These are phyloP conservation scores for Acanthopagrus latus DNA, from an alignment of 2,797 vertebrate species.

Conservation along the genomic window DNA sequence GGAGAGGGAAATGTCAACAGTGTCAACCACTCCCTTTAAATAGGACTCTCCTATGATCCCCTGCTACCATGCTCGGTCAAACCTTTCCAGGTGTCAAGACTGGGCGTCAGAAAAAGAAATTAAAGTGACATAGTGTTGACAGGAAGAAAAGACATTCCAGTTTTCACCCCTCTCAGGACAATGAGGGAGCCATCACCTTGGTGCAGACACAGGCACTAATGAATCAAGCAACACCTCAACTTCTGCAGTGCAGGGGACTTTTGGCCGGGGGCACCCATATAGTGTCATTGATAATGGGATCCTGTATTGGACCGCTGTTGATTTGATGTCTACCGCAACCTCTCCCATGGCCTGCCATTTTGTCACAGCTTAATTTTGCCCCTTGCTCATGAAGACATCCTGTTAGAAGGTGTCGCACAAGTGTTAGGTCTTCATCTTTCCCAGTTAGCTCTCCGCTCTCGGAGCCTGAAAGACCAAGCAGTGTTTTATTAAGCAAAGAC, in stretches of 20 bases:
- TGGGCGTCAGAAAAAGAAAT: constrained; percentile 89
- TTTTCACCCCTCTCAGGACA: constrained; percentile 90
- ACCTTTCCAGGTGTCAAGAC: constrained; percentile 89
- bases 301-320: constrained; percentile 85
- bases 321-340: constrained; percentile 90
- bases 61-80: constrained; percentile 81
- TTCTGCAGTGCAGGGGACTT: constrained; percentile 89
- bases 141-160: constrained; percentile 89
- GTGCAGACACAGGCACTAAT: constrained; percentile 93
- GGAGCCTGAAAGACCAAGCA: constrained; percentile 32
- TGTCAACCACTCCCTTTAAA: constrained; percentile 88
- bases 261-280: constrained; percentile 89
- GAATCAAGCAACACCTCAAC: constrained; percentile 97
- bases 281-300: constrained; percentile 94
- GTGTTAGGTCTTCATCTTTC: constrained; percentile 84
- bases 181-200: constrained; percentile 90
- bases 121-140: constrained; percentile 94
- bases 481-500: constrained; percentile 85
- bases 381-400: constrained; percentile 90
- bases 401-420: constrained; percentile 88
- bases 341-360: constrained; percentile 89
- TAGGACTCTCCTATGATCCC: constrained; percentile 87
- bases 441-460: constrained; percentile 68
- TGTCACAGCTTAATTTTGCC: constrained; percentile 95
- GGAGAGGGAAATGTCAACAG: constrained; percentile 90